Percentiles rank a stretch among this genome's conserved stretches.
Evolutionary conservation across 2,888 invertebrate species (phyloP).

Genomic region (Lordiphosa fenestrarum): DNA sequence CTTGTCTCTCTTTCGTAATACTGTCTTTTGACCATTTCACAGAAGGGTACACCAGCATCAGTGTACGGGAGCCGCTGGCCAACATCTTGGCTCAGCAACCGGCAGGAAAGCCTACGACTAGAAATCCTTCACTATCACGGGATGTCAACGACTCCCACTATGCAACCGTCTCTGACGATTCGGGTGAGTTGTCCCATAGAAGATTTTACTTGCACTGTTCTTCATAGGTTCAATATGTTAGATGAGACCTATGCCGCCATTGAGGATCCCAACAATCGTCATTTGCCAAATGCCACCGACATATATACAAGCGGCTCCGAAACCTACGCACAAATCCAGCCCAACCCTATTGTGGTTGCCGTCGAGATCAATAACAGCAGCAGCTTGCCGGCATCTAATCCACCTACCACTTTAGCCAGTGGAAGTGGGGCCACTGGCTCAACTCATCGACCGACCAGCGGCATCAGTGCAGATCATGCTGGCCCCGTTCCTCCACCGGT

Average conservation of each 20-base stretch:
- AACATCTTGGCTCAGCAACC: slow-evolving; percentile 85
- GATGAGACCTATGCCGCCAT: slow-evolving; percentile 96
- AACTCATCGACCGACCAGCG: slow-evolving; percentile 33
- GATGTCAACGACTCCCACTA: slow-evolving; percentile 86
- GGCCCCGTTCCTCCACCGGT: slow-evolving; percentile 82
- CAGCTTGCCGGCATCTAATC: slow-evolving; percentile 28
- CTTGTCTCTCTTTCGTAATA: neutral
- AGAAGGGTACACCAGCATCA: slow-evolving; percentile 96
- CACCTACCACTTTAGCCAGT: slow-evolving; percentile 4
- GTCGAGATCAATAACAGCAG: slow-evolving; percentile 79
- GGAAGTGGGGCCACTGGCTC: slow-evolving; percentile 9
- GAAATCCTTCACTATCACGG: slow-evolving; percentile 78
- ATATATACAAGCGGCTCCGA: slow-evolving; percentile 90
- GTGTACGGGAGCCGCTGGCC: slow-evolving; percentile 92
- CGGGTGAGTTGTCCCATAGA: slow-evolving; percentile 82
- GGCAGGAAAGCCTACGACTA: slow-evolving; percentile 76
- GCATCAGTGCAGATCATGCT: slow-evolving; percentile 48
- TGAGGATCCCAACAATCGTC: slow-evolving; percentile 84
- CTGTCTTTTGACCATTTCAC: slow-evolving; percentile 31
- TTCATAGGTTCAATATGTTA: slow-evolving; percentile 65
- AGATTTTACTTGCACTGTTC: neutral
- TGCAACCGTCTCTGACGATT: slow-evolving; percentile 95
- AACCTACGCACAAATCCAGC: slow-evolving; percentile 91
- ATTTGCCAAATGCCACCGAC: slow-evolving; percentile 80
- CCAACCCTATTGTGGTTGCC: slow-evolving; percentile 79